These are phyloP conservation scores for Hydrophis major DNA, from an alignment of 2,797 vertebrate genomes.

Conservation along the genomic window DNA sequence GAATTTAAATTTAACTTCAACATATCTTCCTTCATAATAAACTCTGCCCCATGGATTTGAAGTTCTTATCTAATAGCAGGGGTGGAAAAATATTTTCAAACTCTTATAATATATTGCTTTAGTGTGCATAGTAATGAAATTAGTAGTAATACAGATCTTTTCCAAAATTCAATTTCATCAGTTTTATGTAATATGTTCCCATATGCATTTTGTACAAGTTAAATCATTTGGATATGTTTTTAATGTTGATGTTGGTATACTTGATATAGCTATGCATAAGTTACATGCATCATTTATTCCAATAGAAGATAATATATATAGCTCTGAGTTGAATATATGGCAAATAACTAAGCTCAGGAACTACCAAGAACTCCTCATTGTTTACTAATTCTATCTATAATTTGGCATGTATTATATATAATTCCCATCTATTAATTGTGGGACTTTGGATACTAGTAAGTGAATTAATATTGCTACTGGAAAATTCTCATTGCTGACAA, in stretches of 20 bases:
- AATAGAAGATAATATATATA: neutral
- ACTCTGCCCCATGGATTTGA: neutral
- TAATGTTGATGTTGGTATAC: neutral
- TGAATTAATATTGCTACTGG: constrained; percentile 21
- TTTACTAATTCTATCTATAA: neutral
- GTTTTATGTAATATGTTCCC: neutral
- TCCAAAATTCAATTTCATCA: neutral
- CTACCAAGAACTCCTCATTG: neutral
- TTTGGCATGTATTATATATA: neutral
- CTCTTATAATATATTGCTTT: neutral
- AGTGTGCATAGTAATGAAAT: neutral
- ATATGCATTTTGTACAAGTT: neutral
- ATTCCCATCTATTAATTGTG: neutral
- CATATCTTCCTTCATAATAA: neutral
- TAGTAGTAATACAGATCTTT: neutral
- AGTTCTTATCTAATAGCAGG: neutral
- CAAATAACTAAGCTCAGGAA: neutral
- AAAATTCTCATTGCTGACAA: constrained; percentile 11
- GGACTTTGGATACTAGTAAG: neutral
- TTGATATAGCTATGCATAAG: neutral
- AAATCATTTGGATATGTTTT: neutral
- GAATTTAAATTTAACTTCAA: neutral
- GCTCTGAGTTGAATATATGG: neutral
- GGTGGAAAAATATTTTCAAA: neutral
- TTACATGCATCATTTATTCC: neutral